A percentile compares a stretch with the other conserved stretches of the same genome.
Evolutionary conservation across 1,140 invertebrate genomes (phyloP).

Genomic region (Diorhabda carinulata): DNA sequence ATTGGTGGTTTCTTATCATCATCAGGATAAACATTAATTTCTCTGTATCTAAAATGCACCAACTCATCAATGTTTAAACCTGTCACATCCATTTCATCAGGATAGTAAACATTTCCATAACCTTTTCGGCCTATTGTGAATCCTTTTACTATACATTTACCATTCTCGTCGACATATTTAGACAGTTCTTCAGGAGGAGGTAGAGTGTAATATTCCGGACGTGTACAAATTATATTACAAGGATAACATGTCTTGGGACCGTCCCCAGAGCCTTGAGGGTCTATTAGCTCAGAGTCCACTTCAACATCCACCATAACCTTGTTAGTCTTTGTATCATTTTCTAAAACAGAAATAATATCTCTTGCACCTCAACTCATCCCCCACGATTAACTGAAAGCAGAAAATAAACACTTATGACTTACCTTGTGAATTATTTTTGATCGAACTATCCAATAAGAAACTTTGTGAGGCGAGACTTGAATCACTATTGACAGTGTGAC

Average conservation of each 20-base stretch:
- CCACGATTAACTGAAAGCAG: neutral
- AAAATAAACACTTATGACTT: neutral
- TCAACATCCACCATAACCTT: neutral
- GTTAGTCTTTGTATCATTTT: neutral
- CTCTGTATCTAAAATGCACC: conserved; percentile 71
- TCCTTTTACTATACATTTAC: conserved; percentile 80
- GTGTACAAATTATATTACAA: conserved; percentile 38
- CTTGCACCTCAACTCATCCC: too few relatives aligned
- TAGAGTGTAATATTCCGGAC: conserved; percentile 77
- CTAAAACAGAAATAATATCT: neutral
- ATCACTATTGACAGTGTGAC: conserved; percentile 20
- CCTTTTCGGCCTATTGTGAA: conserved; percentile 72
- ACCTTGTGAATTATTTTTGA: conserved; percentile 2
- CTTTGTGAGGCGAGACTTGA: conserved; percentile 24
- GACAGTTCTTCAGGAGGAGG: conserved; percentile 74
- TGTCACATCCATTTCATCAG: conserved; percentile 81
- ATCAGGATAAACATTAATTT: conserved; percentile 70
- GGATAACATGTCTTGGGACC: conserved; percentile 17
- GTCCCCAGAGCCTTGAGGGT: conserved; percentile 1
- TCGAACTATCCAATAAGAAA: conserved; percentile 17
- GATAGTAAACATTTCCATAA: conserved; percentile 91
- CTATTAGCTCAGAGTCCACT: conserved; percentile 20
- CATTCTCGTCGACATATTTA: conserved; percentile 60
- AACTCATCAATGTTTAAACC: conserved; percentile 86
- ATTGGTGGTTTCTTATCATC: conserved; percentile 69